These are phyloP conservation scores for Drosophila tropicalis DNA, from an alignment of 1,140 invertebrate species.

Conservation along the genomic window DNA sequence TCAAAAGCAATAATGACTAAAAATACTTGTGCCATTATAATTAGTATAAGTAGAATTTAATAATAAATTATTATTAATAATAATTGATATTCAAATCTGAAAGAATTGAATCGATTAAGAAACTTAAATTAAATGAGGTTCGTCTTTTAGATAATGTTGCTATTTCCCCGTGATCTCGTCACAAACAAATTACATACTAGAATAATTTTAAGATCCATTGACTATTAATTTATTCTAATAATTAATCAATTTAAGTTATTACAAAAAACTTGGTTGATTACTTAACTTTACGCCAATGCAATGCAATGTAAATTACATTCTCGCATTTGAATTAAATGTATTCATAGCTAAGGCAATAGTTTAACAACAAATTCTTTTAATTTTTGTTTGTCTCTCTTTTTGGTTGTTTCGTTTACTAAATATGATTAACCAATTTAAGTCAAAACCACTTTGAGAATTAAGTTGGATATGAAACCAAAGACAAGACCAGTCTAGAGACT, in stretches of 20 bases:
- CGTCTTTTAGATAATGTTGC: no score
- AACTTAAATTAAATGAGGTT: no score
- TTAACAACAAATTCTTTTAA: slow-evolving; percentile 51
- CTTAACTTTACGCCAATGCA: slow-evolving; percentile 4
- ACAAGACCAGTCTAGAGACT: slow-evolving; percentile 9
- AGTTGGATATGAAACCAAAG: slow-evolving; percentile 57
- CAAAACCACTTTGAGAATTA: slow-evolving; percentile 77
- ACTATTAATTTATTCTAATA: no score
- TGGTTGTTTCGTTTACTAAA: slow-evolving; percentile 41
- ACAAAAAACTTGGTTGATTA: background rate
- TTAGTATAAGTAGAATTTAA: no score
- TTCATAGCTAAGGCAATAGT: slow-evolving; percentile 39
- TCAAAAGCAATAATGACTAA: no score
- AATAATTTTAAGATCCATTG: no score
- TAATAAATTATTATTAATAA: no score
- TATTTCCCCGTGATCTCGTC: no score
- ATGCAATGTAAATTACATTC: slow-evolving; percentile 16
- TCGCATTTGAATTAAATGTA: slow-evolving; percentile 49
- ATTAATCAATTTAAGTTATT: background rate
- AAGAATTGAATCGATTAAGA: no score
- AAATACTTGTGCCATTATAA: no score
- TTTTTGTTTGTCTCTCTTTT: slow-evolving; percentile 50
- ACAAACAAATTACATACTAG: no score
- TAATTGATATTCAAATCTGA: no score
- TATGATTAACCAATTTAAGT: slow-evolving; percentile 80